These are phyloP conservation scores for Zelostemma sp. DNA, from an alignment of 1,140 invertebrate species.

Conservation along the genomic window DNA sequence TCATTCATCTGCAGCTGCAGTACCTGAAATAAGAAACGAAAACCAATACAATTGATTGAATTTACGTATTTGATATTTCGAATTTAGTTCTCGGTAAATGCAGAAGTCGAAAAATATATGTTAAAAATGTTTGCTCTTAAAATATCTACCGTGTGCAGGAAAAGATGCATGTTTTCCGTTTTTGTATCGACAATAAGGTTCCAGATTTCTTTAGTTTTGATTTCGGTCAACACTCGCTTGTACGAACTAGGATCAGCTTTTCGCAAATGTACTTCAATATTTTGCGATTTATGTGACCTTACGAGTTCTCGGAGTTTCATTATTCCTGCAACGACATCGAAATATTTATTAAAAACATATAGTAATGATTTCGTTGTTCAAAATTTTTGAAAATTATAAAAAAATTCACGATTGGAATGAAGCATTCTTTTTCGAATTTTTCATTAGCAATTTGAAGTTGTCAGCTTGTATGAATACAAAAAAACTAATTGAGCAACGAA, in stretches of 20 bases:
- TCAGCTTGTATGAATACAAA: too few relatives aligned
- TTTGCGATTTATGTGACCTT: conserved; percentile 61
- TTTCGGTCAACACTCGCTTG: conserved; percentile 72
- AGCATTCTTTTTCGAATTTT: too few relatives aligned
- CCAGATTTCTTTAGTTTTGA: conserved; percentile 74
- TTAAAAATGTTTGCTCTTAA: too few relatives aligned
- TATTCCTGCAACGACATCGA: conserved; percentile 69
- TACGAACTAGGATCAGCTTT: conserved; percentile 74
- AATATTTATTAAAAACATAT: too few relatives aligned
- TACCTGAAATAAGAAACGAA: conserved; percentile 69
- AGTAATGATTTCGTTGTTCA: too few relatives aligned
- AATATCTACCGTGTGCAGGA: conserved; percentile 73
- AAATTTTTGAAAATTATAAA: too few relatives aligned
- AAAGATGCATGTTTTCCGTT: conserved; percentile 73
- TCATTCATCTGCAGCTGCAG: conserved; percentile 78
- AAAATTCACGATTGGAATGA: too few relatives aligned
- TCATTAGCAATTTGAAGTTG: too few relatives aligned
- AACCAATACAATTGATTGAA: too few relatives aligned
- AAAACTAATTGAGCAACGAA: too few relatives aligned
- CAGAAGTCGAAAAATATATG: too few relatives aligned
- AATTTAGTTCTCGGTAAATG: background rate
- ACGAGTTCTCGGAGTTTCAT: conserved; percentile 72
- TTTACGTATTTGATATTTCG: too few relatives aligned
- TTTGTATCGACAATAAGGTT: conserved; percentile 76
- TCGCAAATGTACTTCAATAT: conserved; percentile 73